Conservation (phyloP, 1,140 invertebrate species). For the Hycleus phaleratus region DNA sequence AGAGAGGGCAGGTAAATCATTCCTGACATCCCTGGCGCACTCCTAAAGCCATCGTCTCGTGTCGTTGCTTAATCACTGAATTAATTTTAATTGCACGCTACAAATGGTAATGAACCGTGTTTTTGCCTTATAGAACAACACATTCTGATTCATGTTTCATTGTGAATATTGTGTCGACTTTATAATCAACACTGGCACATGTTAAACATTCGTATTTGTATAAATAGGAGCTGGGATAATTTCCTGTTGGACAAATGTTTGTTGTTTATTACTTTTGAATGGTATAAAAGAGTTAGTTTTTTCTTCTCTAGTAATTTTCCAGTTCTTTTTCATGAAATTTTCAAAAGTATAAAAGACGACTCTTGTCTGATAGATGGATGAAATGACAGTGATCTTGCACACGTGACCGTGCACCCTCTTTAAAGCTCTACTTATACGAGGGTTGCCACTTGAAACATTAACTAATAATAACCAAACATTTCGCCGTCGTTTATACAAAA, state of each 20-base stretch:
- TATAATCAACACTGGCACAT: too few species aligned
- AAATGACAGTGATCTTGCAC: constrained; percentile 32
- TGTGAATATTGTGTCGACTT: too few species aligned
- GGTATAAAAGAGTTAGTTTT: too few species aligned
- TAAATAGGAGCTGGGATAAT: too few species aligned
- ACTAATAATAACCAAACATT: constrained; percentile 18
- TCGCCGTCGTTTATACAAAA: constrained; percentile 5
- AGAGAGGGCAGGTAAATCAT: constrained; percentile 36
- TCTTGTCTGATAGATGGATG: constrained; percentile 26
- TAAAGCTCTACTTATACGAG: constrained; percentile 23
- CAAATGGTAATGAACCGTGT: constrained; percentile 26
- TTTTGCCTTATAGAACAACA: constrained; percentile 12
- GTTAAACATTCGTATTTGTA: too few species aligned
- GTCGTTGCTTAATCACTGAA: constrained; percentile 33
- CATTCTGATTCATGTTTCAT: constrained; percentile 16
- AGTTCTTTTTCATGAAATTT: too few species aligned
- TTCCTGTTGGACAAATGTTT: too few species aligned
- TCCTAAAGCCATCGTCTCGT: constrained; percentile 19
- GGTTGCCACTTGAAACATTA: constrained; percentile 29
- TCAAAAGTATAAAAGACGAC: background rate
- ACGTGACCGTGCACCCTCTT: constrained; percentile 29
- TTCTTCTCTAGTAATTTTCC: too few species aligned
- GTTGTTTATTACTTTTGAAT: too few species aligned
- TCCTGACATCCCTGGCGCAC: constrained; percentile 26
- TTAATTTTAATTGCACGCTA: constrained; percentile 35